phyloP scores from a whole-genome alignment of 1,140 invertebrate genomes.

The Tribolium madens region DNA sequence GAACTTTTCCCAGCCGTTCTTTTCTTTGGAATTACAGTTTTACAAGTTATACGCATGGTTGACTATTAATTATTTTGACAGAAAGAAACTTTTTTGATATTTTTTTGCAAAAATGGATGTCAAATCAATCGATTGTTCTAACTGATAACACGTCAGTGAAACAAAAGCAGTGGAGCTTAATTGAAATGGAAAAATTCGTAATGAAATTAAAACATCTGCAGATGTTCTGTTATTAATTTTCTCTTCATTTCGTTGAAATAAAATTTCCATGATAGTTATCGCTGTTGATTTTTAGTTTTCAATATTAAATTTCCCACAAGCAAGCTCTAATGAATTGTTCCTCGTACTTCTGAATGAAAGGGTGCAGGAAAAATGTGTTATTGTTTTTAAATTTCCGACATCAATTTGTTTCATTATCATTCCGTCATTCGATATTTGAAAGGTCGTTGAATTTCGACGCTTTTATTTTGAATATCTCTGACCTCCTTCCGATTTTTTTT shows the following conservation, averaged over 20 bases:
- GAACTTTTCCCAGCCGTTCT: background rate
- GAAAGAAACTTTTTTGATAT: background rate
- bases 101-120: background rate
- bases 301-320: background rate
- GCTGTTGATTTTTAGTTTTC: background rate
- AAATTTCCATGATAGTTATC: background rate
- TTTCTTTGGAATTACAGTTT: background rate
- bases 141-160: slow-evolving; percentile 17
- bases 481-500: background rate
- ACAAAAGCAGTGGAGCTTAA: background rate
- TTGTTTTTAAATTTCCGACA: slow-evolving; percentile 12
- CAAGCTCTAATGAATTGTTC: background rate
- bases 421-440: slow-evolving; percentile 4
- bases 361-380: background rate
- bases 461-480: background rate
- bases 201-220: slow-evolving; percentile 22
- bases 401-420: slow-evolving; percentile 5
- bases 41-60: background rate
- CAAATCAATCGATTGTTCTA: background rate
- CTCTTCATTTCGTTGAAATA: background rate
- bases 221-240: slow-evolving; percentile 17
- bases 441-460: background rate
- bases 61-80: background rate
- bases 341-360: background rate
- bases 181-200: slow-evolving; percentile 13